Percentiles rank a stretch among this genome's conserved stretches.
These are phyloP conservation scores for Urophycis tenuis DNA, from an alignment of 2,797 vertebrate genomes.

Conservation along the genomic window DNA sequence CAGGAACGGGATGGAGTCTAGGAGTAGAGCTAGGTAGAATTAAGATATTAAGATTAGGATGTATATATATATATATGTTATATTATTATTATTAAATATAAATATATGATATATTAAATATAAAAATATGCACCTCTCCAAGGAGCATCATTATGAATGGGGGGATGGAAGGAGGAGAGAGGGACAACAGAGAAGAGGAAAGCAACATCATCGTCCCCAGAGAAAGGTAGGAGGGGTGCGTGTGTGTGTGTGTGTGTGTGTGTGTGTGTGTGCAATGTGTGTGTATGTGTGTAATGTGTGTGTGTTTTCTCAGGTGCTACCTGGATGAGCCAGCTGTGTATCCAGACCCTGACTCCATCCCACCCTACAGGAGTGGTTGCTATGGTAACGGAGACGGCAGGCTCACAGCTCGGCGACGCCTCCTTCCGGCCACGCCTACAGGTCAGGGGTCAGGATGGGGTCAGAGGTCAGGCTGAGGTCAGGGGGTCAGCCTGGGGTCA, in stretches of 20 bases:
- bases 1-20: constrained; percentile 35
- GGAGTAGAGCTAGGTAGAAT: background rate
- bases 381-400: constrained; percentile 48
- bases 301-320: constrained; percentile 38
- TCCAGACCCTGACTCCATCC: constrained; percentile 53
- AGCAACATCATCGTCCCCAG: constrained; percentile 52
- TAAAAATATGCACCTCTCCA: background rate
- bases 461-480: constrained; percentile 59
- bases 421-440: constrained; percentile 84
- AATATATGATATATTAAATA: background rate
- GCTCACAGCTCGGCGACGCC: constrained; percentile 64
- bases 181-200: constrained; percentile 65
- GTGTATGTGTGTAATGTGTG: background rate
- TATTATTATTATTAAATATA: too few species aligned
- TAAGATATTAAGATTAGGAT: too few species aligned
- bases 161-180: constrained; percentile 45
- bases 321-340: constrained; percentile 44
- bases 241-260: constrained; percentile 1
- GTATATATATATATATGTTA: background rate
- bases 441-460: constrained; percentile 57
- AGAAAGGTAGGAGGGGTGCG: constrained; percentile 60
- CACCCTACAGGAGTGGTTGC: constrained; percentile 48
- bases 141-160: constrained; percentile 43
- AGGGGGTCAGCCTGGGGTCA: constrained; percentile 10
- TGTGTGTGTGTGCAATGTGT: background rate